Conservation (phyloP, 1,140 invertebrate species). For the Ooceraea biroi region DNA sequence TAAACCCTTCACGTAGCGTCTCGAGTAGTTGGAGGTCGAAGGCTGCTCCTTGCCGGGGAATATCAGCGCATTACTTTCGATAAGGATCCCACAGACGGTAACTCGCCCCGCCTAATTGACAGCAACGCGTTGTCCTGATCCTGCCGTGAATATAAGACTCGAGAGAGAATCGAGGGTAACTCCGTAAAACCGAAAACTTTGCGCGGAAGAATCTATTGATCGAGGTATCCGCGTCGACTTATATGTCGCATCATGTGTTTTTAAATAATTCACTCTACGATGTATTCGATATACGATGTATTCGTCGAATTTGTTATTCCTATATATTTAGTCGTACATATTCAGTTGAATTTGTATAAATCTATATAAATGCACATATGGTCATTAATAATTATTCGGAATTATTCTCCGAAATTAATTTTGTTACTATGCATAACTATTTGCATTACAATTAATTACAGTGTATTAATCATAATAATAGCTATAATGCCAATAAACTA, state of each 20-base stretch:
- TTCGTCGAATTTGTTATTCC: conserved; percentile 30
- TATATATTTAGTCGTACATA: not conserved
- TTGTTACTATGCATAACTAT: not conserved
- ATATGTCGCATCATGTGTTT: not conserved
- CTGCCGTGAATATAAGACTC: conserved; percentile 16
- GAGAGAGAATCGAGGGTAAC: not conserved
- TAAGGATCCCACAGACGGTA: conserved; percentile 63
- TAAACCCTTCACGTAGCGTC: conserved; percentile 71
- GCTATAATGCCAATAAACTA: not conserved
- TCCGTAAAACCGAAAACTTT: not conserved
- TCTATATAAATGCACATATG: too few species aligned
- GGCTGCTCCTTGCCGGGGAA: conserved; percentile 60
- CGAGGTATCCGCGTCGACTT: not conserved
- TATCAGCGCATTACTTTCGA: conserved; percentile 68
- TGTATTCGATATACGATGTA: not conserved
- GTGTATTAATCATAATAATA: conserved; percentile 23
- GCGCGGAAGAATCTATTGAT: not conserved
- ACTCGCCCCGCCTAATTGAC: conserved; percentile 56
- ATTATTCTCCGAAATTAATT: conserved; percentile 36
- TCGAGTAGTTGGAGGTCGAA: conserved; percentile 70
- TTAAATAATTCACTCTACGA: conserved; percentile 21
- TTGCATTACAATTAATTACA: conserved; percentile 49
- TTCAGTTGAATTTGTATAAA: too few species aligned
- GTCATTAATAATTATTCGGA: conserved; percentile 5
- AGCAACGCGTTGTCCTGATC: conserved; percentile 59